Conservation (phyloP, 1,140 invertebrate genomes). For the Ceratina australensis region DNA sequence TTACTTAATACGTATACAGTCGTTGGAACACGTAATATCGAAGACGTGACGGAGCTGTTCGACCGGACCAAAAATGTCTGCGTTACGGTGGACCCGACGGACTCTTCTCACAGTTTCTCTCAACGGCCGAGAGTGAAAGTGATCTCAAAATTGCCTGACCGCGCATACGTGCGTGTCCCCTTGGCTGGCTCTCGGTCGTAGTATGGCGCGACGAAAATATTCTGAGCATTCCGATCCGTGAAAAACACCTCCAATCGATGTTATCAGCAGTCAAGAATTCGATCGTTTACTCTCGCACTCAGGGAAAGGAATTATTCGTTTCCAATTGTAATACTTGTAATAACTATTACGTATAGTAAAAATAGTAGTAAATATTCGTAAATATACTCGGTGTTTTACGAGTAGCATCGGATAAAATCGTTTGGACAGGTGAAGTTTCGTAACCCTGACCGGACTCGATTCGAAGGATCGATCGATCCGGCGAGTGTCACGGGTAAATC, state of each 20-base stretch:
- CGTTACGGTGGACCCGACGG: constrained; percentile 18
- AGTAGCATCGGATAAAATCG: constrained; percentile 55
- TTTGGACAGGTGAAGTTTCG: constrained; percentile 61
- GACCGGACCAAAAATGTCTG: constrained; percentile 5
- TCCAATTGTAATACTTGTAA: no score
- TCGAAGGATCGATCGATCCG: not conserved
- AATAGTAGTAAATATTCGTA: no score
- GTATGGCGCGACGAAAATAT: not conserved
- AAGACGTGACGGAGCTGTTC: not conserved
- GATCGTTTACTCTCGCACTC: no score
- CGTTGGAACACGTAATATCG: constrained; percentile 32
- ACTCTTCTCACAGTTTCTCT: constrained; percentile 64
- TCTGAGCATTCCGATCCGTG: not conserved
- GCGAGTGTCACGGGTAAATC: not conserved
- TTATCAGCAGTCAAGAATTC: no score
- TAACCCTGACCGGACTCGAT: constrained; percentile 57
- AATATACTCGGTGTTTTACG: constrained; percentile 63
- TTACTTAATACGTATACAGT: constrained; percentile 47
- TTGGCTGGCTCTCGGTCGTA: constrained; percentile 1
- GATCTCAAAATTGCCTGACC: constrained; percentile 66
- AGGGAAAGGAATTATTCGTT: no score
- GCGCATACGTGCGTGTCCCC: constrained; percentile 12
- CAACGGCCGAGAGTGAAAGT: constrained; percentile 71
- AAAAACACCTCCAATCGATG: no score
- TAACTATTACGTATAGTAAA: no score